Evolutionary conservation across 2,888 invertebrate species (phyloP).

Genomic region (Onthophagus sagittarius): DNA sequence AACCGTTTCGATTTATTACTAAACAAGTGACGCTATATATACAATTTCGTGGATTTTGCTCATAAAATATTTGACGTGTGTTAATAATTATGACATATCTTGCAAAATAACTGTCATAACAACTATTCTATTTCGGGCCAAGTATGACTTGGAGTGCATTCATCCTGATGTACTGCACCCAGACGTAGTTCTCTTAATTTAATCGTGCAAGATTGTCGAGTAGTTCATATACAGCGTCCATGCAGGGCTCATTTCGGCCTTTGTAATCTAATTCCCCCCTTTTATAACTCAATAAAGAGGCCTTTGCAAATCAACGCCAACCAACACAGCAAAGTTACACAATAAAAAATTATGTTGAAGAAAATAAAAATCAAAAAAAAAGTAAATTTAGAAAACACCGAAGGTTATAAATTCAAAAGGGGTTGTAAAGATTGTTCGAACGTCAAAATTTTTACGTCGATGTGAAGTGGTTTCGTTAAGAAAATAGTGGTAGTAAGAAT

Average conservation of each 20-base stretch:
- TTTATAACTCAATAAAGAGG: constrained; percentile 5
- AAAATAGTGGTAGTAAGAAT: constrained; percentile 24
- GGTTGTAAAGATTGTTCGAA: not conserved
- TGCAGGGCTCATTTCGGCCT: constrained; percentile 3
- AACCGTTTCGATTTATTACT: not conserved
- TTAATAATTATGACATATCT: not conserved
- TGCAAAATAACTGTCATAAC: not conserved
- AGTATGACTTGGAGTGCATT: constrained; percentile 3
- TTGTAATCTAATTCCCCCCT: constrained; percentile 8
- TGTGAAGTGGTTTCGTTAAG: constrained; percentile 18
- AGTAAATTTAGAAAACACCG: too few relatives aligned
- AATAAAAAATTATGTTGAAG: too few relatives aligned
- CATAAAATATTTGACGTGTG: not conserved
- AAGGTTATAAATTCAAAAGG: not conserved
- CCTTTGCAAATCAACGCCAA: not conserved
- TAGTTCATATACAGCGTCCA: constrained; percentile 8
- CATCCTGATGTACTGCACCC: constrained; percentile 2
- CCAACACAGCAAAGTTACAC: too few relatives aligned
- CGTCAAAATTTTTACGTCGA: not conserved
- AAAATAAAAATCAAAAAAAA: not conserved
- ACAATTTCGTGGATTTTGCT: too few relatives aligned
- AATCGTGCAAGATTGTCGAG: constrained; percentile 8
- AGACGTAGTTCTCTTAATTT: constrained; percentile 7
- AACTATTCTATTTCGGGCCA: not conserved
- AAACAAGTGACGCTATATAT: not conserved